Percentiles rank a stretch among this genome's conserved stretches.
Evolutionary conservation across 2,797 vertebrate genomes (phyloP).

Genomic region (Coregonus ussuriensis): DNA sequence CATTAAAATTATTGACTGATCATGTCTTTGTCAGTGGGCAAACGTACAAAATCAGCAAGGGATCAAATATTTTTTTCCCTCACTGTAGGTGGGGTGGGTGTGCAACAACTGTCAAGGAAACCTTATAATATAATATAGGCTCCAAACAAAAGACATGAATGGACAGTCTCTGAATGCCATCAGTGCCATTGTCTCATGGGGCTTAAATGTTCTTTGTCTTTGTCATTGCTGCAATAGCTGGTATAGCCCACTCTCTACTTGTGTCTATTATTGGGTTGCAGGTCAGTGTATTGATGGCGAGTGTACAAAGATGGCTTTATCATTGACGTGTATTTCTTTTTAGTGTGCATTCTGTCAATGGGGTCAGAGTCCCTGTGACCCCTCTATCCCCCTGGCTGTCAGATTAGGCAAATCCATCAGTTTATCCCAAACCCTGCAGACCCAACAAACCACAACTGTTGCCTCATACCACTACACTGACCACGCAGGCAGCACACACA

Average conservation of each 20-base stretch:
- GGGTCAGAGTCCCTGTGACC: conserved; percentile 49
- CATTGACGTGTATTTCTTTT: neutral
- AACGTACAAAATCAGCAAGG: too few relatives aligned
- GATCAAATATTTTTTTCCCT: too few relatives aligned
- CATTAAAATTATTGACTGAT: too few relatives aligned
- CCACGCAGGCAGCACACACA: conserved; percentile 1
- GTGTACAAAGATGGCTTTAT: neutral
- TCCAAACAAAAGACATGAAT: conserved; percentile 7
- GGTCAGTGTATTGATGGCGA: neutral
- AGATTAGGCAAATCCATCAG: conserved; percentile 66
- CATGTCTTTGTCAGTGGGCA: too few relatives aligned
- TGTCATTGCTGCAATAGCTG: neutral
- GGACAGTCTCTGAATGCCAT: neutral
- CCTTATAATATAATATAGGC: neutral
- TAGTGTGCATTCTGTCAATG: neutral
- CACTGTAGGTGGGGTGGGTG: too few relatives aligned
- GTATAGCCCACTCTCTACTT: neutral
- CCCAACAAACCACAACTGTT: conserved; percentile 42
- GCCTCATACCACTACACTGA: conserved; percentile 17
- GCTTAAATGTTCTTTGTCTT: neutral
- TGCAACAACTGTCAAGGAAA: neutral
- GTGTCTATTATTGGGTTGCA: neutral
- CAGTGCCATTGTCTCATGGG: neutral
- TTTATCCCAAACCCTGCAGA: conserved; percentile 52
- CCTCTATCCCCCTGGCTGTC: conserved; percentile 40